Conservation (phyloP, 53 echinoderm and acorn worm genomes). For the Holothuria scabra region DNA sequence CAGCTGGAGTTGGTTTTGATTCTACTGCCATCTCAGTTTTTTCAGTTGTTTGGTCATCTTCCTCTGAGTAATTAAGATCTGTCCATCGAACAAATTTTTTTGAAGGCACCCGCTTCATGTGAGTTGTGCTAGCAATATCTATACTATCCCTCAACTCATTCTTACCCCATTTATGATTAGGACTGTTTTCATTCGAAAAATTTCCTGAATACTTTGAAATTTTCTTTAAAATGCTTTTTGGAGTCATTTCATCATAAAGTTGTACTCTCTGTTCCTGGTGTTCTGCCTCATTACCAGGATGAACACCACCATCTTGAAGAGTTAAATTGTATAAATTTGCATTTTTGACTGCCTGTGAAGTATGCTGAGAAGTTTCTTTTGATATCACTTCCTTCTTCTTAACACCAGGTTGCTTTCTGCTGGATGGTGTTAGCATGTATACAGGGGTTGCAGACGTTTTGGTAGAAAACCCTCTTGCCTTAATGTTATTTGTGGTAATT, state of each 20-base stretch:
- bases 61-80: constrained; percentile 62
- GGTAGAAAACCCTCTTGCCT: constrained; percentile 67
- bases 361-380: no score
- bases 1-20: constrained; percentile 1
- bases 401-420: neutral
- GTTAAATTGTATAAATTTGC: no score
- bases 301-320: no score
- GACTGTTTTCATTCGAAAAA: constrained; percentile 7
- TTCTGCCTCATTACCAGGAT: neutral
- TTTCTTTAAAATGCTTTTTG: constrained; percentile 86
- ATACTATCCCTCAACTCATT: constrained; percentile 85
- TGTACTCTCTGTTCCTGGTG: neutral
- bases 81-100: constrained; percentile 92
- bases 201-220: constrained; percentile 26
- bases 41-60: no score
- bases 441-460: constrained; percentile 78
- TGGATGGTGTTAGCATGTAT: constrained; percentile 49
- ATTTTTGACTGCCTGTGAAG: neutral
- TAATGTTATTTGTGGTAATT: constrained; percentile 1
- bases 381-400: no score
- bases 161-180: constrained; percentile 58
- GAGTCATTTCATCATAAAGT: constrained; percentile 30
- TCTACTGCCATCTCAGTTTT: neutral
- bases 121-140: constrained; percentile 75
- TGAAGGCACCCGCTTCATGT: constrained; percentile 47